Base-by-base conservation (phyloP, 2,113 vertebrate genomes). In the Megaleporinus macrocephalus region DNA sequence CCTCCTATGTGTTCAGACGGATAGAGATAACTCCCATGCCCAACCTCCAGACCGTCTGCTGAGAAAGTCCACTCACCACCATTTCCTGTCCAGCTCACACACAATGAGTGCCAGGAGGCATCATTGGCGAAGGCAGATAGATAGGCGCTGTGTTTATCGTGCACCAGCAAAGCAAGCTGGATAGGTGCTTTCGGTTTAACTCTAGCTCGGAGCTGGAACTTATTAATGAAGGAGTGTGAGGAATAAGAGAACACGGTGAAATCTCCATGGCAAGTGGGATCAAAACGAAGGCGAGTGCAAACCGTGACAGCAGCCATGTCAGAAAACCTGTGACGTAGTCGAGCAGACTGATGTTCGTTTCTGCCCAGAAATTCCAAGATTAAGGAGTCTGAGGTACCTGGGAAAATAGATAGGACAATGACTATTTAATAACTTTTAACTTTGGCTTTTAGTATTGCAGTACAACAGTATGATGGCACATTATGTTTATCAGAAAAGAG, bases 181-280 rank as follows among this genome's bases (percentile, higher is more conserved):
- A 94, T 85, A 12, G 18, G 76, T 26, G 86, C 78, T 13, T 86
- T 85, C 61, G 33, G 80, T 59, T 70, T 82, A 80, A 93, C 57
- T 18, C 76, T 88, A 13, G 88, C 91, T 24, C 88, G 86, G 66
- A 95, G 92, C 89, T 94, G 93, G 87, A 94, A 93, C 81, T 93
- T 92, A 76, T 93, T 90, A 81, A 89, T 88, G 57, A 86, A 88
- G 68, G 88, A 89, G 47, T 33, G 55, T 76, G 87, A 86, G 86
- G 92, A 91, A 85, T 94, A 94, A 69, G 94, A 94, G 80, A 94
- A 93, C 33, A 94, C 85, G 51, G 87, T 94, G 85, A 86, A 94
- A 87, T 82, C 51, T 86, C 92, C 92, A 24, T 73, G 83, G 84
- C 82, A 85, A 73, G 79, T 79, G 14, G 53, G 86, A 84, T 91